These are phyloP conservation scores for Catagonus wagneri DNA, from an alignment of 2,113 vertebrate genomes.

Conservation along the genomic window DNA sequence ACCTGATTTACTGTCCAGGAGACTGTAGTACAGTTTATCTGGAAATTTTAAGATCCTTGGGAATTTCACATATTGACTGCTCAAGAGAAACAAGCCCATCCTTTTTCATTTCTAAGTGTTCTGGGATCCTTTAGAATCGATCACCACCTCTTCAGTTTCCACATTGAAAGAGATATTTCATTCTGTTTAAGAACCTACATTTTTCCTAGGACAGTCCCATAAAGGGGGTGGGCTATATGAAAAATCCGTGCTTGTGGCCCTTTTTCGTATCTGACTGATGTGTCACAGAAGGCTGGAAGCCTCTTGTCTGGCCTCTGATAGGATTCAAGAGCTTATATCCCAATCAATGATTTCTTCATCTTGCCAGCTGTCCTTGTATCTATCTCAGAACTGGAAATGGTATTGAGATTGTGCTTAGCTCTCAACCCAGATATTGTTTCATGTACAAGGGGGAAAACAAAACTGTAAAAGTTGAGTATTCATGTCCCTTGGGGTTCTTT, in stretches of 20 bases:
- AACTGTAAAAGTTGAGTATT: neutral
- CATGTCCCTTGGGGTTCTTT: neutral
- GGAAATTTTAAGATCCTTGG: neutral
- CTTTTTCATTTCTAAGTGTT: slow-evolving; percentile 8
- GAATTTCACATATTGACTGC: slow-evolving; percentile 1
- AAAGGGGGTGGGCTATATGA: neutral
- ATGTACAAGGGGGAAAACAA: neutral
- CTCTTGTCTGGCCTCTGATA: neutral
- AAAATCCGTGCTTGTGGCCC: neutral
- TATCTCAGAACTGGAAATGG: neutral
- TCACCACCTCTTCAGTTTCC: neutral
- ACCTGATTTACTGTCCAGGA: neutral
- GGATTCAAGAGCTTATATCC: neutral
- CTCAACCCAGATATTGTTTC: neutral
- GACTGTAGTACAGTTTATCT: neutral
- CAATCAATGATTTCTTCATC: neutral
- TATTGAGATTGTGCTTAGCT: neutral
- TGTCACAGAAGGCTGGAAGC: neutral
- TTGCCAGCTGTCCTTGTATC: neutral
- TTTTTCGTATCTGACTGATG: neutral
- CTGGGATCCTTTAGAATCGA: neutral
- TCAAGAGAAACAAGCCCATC: neutral
- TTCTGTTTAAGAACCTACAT: neutral
- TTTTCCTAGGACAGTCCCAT: neutral
- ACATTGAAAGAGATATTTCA: slow-evolving; percentile 36